Evolutionary conservation across 1,140 invertebrate species (phyloP).

Genomic region (Aplysia californica): DNA sequence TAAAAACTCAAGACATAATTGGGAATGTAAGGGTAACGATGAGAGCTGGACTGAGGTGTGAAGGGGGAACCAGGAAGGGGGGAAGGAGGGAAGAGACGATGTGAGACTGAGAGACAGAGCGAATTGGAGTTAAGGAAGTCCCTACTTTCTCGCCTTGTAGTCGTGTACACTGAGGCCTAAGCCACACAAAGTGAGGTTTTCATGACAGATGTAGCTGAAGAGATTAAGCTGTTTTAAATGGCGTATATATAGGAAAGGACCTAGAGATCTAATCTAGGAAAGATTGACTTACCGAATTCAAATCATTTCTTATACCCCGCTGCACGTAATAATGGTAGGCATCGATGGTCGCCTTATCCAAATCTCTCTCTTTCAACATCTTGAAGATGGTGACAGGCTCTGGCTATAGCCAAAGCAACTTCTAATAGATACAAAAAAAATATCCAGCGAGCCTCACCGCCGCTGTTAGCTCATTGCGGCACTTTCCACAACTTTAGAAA

Average conservation of each 20-base stretch:
- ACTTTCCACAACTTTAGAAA: background rate
- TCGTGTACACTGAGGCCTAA: too few species aligned
- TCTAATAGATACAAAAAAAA: background rate
- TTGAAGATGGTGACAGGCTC: background rate
- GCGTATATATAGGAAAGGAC: background rate
- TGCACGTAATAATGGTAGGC: conserved; percentile 59
- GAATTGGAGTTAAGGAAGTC: too few species aligned
- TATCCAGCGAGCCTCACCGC: background rate
- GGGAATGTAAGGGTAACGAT: too few species aligned
- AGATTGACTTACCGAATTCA: conserved; percentile 44
- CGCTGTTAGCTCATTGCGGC: background rate
- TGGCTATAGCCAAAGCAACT: background rate
- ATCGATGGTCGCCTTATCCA: conserved; percentile 59
- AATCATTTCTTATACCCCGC: conserved; percentile 46
- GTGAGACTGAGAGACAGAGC: too few species aligned
- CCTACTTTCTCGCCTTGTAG: too few species aligned
- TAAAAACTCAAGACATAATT: too few species aligned
- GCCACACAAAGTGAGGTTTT: too few species aligned
- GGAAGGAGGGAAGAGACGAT: too few species aligned
- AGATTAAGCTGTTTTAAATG: background rate
- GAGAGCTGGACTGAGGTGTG: too few species aligned
- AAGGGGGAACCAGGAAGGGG: too few species aligned
- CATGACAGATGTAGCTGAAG: too few species aligned
- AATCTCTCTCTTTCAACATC: conserved; percentile 41
- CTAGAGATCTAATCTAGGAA: background rate